Conservation (phyloP, 2,797 vertebrate species). For the Enteromius afrohamiltoni region DNA sequence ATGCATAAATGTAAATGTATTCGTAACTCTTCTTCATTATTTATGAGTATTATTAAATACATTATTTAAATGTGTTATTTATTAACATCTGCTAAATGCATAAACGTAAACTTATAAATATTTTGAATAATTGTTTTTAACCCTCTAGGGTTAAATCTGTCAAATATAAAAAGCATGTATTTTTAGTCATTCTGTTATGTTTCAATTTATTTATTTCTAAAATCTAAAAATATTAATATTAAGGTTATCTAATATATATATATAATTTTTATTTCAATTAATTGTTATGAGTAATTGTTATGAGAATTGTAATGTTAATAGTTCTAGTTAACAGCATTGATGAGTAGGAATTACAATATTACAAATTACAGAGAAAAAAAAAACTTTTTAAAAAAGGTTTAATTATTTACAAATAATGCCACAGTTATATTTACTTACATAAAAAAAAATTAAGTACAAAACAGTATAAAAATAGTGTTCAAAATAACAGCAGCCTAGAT, state of each 20-base stretch:
- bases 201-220: background rate
- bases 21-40: too few species aligned
- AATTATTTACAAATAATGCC: conserved; percentile 10
- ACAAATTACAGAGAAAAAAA: background rate
- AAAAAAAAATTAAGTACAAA: conserved; percentile 33
- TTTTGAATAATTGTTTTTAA: background rate
- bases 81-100: background rate
- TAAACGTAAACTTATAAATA: background rate
- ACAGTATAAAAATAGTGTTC: conserved; percentile 15
- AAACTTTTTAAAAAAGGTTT: background rate
- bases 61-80: background rate
- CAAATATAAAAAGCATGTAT: too few species aligned
- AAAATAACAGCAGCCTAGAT: conserved; percentile 48
- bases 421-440: conserved; percentile 2
- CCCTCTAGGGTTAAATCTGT: too few species aligned
- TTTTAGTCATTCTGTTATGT: background rate
- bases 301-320: background rate
- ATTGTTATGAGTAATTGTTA: too few species aligned
- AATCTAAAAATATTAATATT: too few species aligned
- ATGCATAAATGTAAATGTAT: background rate
- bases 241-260: background rate
- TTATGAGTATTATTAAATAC: too few species aligned
- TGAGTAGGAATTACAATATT: background rate
- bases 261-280: too few species aligned
- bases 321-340: background rate